These are phyloP conservation scores for Sylvietta virens DNA, from an alignment of 2,113 vertebrate genomes.

Conservation along the genomic window DNA sequence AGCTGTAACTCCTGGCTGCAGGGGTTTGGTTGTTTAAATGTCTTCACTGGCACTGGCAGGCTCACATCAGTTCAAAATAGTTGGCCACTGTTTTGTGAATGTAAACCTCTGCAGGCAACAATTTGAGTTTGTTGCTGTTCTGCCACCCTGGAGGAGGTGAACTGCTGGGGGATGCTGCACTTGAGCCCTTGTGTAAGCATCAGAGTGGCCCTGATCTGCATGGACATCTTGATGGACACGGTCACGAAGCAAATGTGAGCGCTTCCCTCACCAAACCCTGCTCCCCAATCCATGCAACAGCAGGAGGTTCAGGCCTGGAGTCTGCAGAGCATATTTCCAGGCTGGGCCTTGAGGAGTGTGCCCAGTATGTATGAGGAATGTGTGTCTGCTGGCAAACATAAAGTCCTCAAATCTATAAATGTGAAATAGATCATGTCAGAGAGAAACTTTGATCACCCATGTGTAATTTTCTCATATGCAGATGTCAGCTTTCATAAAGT, in stretches of 20 bases:
- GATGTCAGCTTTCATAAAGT: background rate
- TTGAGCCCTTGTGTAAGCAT: background rate
- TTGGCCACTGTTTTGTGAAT: background rate
- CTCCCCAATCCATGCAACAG: rapidly evolving
- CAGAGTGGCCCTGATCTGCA: background rate
- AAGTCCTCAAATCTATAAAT: background rate
- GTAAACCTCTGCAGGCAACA: background rate
- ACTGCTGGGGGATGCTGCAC: background rate
- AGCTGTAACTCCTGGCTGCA: background rate
- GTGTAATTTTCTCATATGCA: background rate
- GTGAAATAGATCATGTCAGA: background rate
- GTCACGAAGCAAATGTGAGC: background rate
- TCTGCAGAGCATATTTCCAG: background rate
- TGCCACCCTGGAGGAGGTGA: background rate
- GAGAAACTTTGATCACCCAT: background rate
- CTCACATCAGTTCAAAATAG: background rate
- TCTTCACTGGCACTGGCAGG: background rate
- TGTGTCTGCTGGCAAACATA: background rate
- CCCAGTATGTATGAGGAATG: background rate
- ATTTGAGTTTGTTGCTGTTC: background rate
- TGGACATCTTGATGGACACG: rapidly evolving
- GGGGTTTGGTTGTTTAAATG: background rate
- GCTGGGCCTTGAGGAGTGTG: background rate
- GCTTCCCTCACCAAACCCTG: background rate
- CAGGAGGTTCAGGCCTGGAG: background rate